Conservation (phyloP, 1,140 invertebrate genomes). For the Drosophila asahinai region DNA sequence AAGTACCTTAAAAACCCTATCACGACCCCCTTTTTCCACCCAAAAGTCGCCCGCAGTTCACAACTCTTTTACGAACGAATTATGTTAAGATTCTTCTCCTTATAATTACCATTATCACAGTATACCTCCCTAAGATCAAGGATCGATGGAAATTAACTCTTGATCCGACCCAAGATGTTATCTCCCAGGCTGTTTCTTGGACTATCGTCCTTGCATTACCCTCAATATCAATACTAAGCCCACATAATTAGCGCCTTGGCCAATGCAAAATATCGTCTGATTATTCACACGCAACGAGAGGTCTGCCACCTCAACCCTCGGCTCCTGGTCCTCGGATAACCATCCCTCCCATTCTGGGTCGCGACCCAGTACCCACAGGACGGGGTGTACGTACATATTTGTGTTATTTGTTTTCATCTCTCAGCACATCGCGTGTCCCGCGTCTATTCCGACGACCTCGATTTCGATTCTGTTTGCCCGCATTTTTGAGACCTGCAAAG, state of each 20-base stretch:
- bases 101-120: constrained; percentile 15
- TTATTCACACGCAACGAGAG: constrained; percentile 67
- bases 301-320: constrained; percentile 1
- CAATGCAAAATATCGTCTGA: constrained; percentile 74
- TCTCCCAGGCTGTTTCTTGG: constrained; percentile 19
- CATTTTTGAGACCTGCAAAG: constrained; percentile 70
- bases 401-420: constrained; percentile 55
- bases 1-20: no score
- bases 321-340: constrained; percentile 21
- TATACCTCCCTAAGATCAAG: constrained; percentile 26
- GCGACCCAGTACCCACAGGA: constrained; percentile 46
- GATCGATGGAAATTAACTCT: constrained; percentile 62
- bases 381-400: constrained; percentile 58
- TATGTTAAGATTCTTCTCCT: not conserved
- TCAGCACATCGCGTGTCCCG: constrained; percentile 65
- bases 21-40: no score
- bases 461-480: constrained; percentile 66
- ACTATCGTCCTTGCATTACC: constrained; percentile 1
- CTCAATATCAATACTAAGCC: constrained; percentile 26
- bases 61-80: not conserved
- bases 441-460: constrained; percentile 39
- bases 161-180: constrained; percentile 62
- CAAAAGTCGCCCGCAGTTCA: not conserved
- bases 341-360: constrained; percentile 41
- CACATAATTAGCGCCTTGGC: constrained; percentile 74